phyloP scores from a whole-genome alignment of 2,113 vertebrate genomes.

The Leucosticte australis region DNA sequence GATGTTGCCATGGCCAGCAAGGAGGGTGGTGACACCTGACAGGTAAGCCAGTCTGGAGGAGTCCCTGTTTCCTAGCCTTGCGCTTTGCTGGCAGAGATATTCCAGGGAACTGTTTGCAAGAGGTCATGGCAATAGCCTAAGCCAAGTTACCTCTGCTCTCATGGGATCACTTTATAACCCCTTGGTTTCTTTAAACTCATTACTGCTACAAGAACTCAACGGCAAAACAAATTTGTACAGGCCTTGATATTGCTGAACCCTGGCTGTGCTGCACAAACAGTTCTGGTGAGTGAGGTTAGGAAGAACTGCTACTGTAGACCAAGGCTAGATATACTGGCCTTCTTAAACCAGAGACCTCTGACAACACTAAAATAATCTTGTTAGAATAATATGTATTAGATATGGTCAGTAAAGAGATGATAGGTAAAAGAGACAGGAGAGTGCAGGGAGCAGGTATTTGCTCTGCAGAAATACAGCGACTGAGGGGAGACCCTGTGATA shows the following conservation, averaged over 20 bases:
- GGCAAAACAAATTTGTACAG: not conserved
- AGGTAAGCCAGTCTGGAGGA: not conserved
- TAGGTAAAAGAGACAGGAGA: not conserved
- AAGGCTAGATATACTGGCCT: not conserved
- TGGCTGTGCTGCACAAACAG: not conserved
- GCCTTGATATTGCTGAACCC: not conserved
- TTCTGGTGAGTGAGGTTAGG: not conserved
- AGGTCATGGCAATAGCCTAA: not conserved
- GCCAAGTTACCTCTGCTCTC: not conserved
- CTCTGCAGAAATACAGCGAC: not conserved
- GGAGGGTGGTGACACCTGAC: not conserved
- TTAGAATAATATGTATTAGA: not conserved
- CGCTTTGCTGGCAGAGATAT: not conserved
- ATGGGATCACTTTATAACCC: not conserved
- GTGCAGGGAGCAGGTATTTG: not conserved
- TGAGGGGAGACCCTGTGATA: not conserved
- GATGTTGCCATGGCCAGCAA: not conserved
- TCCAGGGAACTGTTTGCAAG: not conserved
- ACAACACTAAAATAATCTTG: not conserved
- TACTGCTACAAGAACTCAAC: not conserved
- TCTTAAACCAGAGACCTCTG: not conserved
- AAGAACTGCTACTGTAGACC: not conserved
- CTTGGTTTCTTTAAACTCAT: not conserved
- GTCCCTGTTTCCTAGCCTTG: not conserved
- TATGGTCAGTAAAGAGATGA: not conserved